Conservation (phyloP, 2,888 invertebrate species). For the Lamellibrachia satsuma region DNA sequence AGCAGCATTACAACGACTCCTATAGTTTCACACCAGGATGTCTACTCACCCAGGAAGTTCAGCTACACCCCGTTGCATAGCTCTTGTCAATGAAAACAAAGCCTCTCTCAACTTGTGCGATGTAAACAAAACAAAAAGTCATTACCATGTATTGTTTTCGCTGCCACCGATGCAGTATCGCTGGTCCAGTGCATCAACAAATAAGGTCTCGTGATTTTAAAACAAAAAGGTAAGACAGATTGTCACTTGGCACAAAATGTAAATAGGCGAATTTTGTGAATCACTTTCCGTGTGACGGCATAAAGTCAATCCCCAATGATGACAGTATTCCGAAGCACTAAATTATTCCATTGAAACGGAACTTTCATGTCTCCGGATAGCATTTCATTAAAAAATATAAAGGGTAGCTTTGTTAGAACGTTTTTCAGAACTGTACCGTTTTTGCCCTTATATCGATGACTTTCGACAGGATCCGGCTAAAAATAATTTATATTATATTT, state of each 20-base stretch:
- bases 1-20: neutral
- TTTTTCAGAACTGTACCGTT: neutral
- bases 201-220: neutral
- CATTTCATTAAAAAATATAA: neutral
- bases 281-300: neutral
- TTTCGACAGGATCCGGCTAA: no score
- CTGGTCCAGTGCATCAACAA: neutral
- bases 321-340: neutral
- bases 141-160: neutral
- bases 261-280: neutral
- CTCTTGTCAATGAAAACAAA: neutral
- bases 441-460: no score
- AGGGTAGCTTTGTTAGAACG: neutral
- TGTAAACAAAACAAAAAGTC: neutral
- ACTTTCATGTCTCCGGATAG: conserved; percentile 1
- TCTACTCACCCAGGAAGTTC: conserved; percentile 3
- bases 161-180: neutral
- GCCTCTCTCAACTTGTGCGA: neutral
- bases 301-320: neutral
- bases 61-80: conserved; percentile 1
- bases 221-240: neutral
- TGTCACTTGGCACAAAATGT: neutral
- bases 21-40: neutral
- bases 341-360: neutral
- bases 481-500: no score